These are phyloP conservation scores for Acrocephalus arundinaceus DNA, from an alignment of 2,113 vertebrate genomes.

Conservation along the genomic window DNA sequence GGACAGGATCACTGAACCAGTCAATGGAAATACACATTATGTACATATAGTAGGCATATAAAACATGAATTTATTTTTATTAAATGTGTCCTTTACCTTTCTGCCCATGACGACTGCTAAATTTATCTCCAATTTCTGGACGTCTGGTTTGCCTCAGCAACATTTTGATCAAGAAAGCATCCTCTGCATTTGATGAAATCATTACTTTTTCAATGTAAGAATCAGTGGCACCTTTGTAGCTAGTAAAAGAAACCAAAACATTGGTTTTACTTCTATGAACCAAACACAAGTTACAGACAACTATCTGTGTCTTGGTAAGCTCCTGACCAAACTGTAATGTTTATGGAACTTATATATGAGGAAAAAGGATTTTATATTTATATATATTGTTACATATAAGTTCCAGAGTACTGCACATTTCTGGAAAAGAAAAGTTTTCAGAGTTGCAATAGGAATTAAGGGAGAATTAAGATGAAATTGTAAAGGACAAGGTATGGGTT, in stretches of 20 bases:
- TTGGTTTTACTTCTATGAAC: neutral
- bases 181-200: slow-evolving; percentile 98
- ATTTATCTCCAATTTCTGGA: slow-evolving; percentile 98
- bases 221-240: slow-evolving; percentile 96
- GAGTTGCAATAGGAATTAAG: neutral
- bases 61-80: neutral
- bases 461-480: neutral
- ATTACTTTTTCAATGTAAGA: slow-evolving; percentile 98
- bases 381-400: neutral
- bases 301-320: neutral
- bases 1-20: neutral
- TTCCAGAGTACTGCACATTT: neutral
- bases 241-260: slow-evolving; percentile 60
- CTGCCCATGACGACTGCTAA: slow-evolving; percentile 97
- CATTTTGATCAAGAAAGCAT: slow-evolving; percentile 98
- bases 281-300: neutral
- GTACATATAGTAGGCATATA: neutral
- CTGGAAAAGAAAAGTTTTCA: neutral
- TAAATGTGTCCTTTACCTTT: slow-evolving; percentile 81
- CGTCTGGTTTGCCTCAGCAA: slow-evolving; percentile 94
- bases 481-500: neutral
- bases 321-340: neutral
- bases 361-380: neutral
- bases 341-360: neutral
- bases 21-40: neutral